Base-by-base conservation (phyloP, 2,888 invertebrate species). In the Amphipoea lucens region DNA sequence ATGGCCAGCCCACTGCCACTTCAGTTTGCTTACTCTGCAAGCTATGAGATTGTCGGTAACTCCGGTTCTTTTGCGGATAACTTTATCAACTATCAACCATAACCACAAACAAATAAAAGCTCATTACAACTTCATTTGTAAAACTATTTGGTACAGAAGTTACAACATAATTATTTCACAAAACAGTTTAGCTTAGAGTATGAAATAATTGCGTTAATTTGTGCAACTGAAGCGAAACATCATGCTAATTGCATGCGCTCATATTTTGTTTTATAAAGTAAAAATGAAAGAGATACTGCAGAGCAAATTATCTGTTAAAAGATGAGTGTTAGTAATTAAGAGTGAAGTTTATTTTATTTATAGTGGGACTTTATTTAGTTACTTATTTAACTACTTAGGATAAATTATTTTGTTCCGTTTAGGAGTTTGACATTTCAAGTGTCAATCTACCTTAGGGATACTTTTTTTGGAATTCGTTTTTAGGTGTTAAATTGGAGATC, bases 161-260 rank as follows among this genome's bases (percentile, higher is more conserved):
- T 20, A 69, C 45, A 40, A 69, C 45, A 40, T 73, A 9, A 79
- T 70, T 70, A 66, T 67, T 63, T 68, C 48, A 63, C 66, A 45
- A 60, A 60, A 74, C 42, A 63, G 14, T 67, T 65, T 42, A 63
- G 45, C 45, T 57, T 45, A 42, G 29, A 40, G 17, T 57, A 23
- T 29, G 14, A 68, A 63, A 63, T 76, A 82, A 80, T 80, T 74
- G 36, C 17, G 51, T 51, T 72, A 63, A 72, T 75, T 80, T 65
- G 51, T 65, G 29, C 63, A 62, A 75, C 67, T 60, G 51, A 75
- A 72, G 54, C 20, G 42, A 36, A 62, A 12, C 45, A 4, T 40
- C 51, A 7, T 4, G 29, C 68, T 85, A 78, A 86, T 86, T 86
- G 83, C 60, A 73, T 63, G 63, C 54, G 57, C 75, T 83, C 76